Base-by-base conservation (phyloP, 1,140 invertebrate species). In the Coelopa frigida region DNA sequence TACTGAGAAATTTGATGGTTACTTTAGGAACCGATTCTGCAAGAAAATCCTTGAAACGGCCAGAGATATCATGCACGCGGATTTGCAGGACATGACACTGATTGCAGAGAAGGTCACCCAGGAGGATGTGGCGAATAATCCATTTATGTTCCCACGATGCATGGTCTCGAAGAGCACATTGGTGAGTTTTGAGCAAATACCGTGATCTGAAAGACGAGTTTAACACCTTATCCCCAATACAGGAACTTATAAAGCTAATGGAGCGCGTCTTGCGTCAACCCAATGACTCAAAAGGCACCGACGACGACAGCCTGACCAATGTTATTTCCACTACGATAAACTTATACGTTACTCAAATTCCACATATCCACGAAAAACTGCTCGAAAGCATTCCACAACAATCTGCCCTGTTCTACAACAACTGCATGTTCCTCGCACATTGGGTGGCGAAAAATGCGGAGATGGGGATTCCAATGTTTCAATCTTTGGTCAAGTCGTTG, bases 371-470 rank as follows among this genome's bases (percentile, higher is more conserved):
- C 70, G 80, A 82, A 59, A 80, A 84, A 52, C 79, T 82, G 53
- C 72, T 94, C 20, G 77, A 84, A 59, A 85, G 78, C 5, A 83
- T 93, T 55, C 89, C 90, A 11, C 87, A 92, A 58, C 84, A 90
- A 75, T 48, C 75, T 85, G 92, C 87, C n/a, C 56, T 95, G 15
- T 89, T 92, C 56, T 84, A 93, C 70, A 97, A 95, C 71, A 94
- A 95, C 68, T 94, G 89, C 58, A 82, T 89, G 79, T 95, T 84
- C 61, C 74, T 95, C 1, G 79, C 84, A 1, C 84, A 93, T 70
- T 80, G 64, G 52, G 61, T 73, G 26, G 45, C 52, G 0, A 57
- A 56, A 18, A 65, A 68, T 44, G 51, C 70, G n/a, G 54, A 61
- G 23, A 53, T 53, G 29, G 58, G 55, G 22, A 59, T 72, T 14